phyloP scores from a whole-genome alignment of 2,888 invertebrate species.

The Stegophylla sp. region DNA sequence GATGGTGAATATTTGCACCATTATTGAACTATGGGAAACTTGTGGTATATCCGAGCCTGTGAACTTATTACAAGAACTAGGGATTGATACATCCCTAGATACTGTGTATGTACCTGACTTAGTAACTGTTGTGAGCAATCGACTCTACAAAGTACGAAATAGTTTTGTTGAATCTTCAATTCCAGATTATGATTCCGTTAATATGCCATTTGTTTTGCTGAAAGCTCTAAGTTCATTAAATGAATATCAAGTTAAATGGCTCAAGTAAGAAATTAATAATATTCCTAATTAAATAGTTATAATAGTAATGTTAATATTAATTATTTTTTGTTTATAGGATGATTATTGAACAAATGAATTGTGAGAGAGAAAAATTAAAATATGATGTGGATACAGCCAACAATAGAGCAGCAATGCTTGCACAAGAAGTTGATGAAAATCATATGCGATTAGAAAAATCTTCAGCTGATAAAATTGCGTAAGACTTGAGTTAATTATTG shows the following conservation, averaged over 20 bases:
- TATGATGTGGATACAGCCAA: slow-evolving; percentile 83
- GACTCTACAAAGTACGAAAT: slow-evolving; percentile 65
- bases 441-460: slow-evolving; percentile 82
- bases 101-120: slow-evolving; percentile 70
- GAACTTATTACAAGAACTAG: slow-evolving; percentile 73
- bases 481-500: slow-evolving; percentile 62
- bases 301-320: slow-evolving; percentile 31
- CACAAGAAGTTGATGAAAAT: slow-evolving; percentile 90
- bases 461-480: slow-evolving; percentile 71
- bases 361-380: slow-evolving; percentile 82
- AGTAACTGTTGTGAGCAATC: slow-evolving; percentile 75
- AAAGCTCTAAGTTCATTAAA: slow-evolving; percentile 60
- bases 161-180: slow-evolving; percentile 51
- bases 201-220: slow-evolving; percentile 60
- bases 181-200: slow-evolving; percentile 48
- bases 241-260: slow-evolving; percentile 61
- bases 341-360: slow-evolving; percentile 72
- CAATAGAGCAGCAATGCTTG: slow-evolving; percentile 78
- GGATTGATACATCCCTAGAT: slow-evolving; percentile 68
- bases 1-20: slow-evolving; percentile 66
- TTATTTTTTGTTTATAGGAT: slow-evolving; percentile 64
- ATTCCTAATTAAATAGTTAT: slow-evolving; percentile 37
- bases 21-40: slow-evolving; percentile 77
- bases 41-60: slow-evolving; percentile 74
- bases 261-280: slow-evolving; percentile 56